Base-by-base conservation (phyloP, 1,140 invertebrate species). In the Drosophila tani region DNA sequence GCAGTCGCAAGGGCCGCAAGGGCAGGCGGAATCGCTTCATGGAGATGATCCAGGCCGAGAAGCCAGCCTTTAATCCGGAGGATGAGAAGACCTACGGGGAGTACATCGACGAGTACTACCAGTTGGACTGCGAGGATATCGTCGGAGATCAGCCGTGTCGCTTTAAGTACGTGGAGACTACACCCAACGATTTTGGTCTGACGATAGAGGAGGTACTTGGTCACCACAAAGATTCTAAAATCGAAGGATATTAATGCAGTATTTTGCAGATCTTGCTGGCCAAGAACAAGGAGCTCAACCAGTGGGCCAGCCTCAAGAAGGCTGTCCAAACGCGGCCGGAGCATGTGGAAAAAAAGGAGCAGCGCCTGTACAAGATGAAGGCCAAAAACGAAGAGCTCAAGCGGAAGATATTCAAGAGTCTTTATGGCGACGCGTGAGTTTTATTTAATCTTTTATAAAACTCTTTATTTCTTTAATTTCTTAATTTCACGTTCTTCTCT, bases 81-180 rank as follows among this genome's bases (percentile, higher is more conserved):
- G 94, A 95, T 64, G 94, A 97, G 47, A 95, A 96, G 91, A 95
- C 96, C 1, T 98, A 98, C 93, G 94, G 96, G 51, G 94, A 99
- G 80, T 99, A 99, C 93, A 95, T 98, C 84, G 97, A 99, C 92
- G 97, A 99, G 92, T 99, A 99, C 93, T 99, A 99, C 91, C 96
- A 96, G 77, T 93, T 99, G 71, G 97, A 99, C 93, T 99, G 96
- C 94, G 98, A 99, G 93, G 99, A 99, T 93, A 95, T 99, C 41
- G 96, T 99, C 68, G 97, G 96, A 1, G 97, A 99, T 93, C 91
- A 97, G 65, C 97, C 97, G 0, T 99, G 98, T 80, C 94, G 97
- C 86, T 99, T 99, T 93, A 98, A 98, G 91, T 99, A 99, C 91
- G 95, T 98, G 45, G 94, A 97, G 92, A 97, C 98, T 5, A 94